Evolutionary conservation across 2,797 vertebrate species (phyloP).

Genomic region (Sebastes oblongus): DNA sequence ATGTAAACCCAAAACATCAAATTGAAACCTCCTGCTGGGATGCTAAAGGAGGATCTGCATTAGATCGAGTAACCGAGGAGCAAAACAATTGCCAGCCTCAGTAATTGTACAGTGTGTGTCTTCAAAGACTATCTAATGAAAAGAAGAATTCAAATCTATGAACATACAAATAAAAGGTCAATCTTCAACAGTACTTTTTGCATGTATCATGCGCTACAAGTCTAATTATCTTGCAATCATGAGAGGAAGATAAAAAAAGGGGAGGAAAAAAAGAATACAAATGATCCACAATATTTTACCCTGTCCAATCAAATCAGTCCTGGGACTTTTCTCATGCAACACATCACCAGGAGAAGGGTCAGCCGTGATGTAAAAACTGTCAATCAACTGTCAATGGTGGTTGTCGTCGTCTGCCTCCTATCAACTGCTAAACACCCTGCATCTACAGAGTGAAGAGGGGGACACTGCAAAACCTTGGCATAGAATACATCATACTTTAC

Average conservation of each 20-base stretch:
- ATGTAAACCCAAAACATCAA: constrained; percentile 30
- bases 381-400: constrained; percentile 40
- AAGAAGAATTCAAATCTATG: constrained; percentile 43
- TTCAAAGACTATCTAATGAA: constrained; percentile 51
- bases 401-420: constrained; percentile 52
- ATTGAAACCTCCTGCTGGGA: constrained; percentile 31
- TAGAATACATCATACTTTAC: constrained; percentile 83
- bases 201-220: constrained; percentile 79
- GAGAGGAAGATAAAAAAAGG: constrained; percentile 28
- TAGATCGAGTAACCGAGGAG: constrained; percentile 37
- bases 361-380: constrained; percentile 48
- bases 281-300: constrained; percentile 74
- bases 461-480: constrained; percentile 83
- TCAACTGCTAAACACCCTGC: constrained; percentile 69
- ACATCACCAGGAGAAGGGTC: constrained; percentile 60
- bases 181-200: constrained; percentile 61
- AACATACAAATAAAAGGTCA: constrained; percentile 43
- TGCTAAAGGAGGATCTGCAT: constrained; percentile 45
- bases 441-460: constrained; percentile 75
- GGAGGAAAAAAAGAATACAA: constrained; percentile 43
- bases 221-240: constrained; percentile 69
- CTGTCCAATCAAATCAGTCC: constrained; percentile 75
- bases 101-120: constrained; percentile 75
- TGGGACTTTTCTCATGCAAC: constrained; percentile 74
- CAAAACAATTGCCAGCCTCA: constrained; percentile 25